Percentiles rank a stretch among this genome's conserved stretches.
Evolutionary conservation across 2,888 invertebrate genomes (phyloP).

Genomic region (Margaritifera margaritifera): DNA sequence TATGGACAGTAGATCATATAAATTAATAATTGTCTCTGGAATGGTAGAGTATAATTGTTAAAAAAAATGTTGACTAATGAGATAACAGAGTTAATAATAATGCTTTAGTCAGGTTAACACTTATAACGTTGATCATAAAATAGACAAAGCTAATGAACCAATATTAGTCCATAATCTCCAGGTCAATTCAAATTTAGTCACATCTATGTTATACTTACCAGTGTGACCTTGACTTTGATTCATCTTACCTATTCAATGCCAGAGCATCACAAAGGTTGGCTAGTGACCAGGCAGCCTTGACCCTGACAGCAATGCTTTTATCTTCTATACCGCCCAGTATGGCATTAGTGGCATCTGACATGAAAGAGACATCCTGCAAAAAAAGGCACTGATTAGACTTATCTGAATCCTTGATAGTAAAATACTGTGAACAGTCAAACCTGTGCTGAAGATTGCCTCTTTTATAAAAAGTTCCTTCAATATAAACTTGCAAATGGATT

Average conservation of each 20-base stretch:
- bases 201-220: neutral
- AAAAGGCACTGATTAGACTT: neutral
- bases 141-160: no score
- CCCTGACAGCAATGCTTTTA: conserved; percentile 80
- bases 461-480: no score
- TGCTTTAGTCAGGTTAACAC: neutral
- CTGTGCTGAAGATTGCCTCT: no score
- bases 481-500: no score
- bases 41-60: no score
- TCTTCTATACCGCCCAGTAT: conserved; percentile 82
- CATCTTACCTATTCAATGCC: conserved; percentile 80
- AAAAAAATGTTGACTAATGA: no score
- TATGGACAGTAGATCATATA: no score
- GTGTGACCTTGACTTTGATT: neutral
- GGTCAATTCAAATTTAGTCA: neutral
- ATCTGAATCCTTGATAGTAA: no score
- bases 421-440: no score
- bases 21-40: no score
- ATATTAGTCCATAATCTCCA: neutral
- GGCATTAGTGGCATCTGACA: conserved; percentile 86
- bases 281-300: conserved; percentile 90
- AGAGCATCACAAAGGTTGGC: conserved; percentile 89
- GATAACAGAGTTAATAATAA: no score
- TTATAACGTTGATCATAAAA: neutral
- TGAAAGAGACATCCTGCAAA: conserved; percentile 70